These are phyloP conservation scores for Lepilemur septentrionalis DNA, from an alignment of 2,797 vertebrate genomes.

Conservation along the genomic window DNA sequence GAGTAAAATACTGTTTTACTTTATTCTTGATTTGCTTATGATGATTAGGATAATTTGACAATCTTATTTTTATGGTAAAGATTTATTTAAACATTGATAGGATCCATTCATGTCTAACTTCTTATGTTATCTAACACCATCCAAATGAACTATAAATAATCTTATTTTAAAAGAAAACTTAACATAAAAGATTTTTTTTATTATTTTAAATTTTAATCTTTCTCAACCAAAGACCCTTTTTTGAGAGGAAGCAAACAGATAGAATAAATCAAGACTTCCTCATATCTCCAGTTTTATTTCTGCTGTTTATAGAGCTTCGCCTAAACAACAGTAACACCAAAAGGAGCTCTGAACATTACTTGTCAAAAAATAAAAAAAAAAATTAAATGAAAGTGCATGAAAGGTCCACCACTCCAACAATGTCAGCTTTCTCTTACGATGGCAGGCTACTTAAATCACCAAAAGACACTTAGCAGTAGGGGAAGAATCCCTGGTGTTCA, in stretches of 20 bases:
- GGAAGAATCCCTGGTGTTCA: constrained; percentile 47
- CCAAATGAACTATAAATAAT: not conserved
- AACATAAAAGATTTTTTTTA: not conserved
- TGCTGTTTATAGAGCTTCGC: constrained; percentile 2
- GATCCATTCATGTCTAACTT: not conserved
- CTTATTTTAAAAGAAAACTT: not conserved
- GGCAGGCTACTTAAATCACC: constrained; percentile 41
- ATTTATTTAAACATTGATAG: not conserved
- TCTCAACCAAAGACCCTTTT: not conserved
- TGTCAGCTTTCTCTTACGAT: constrained; percentile 34
- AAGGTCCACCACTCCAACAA: not conserved
- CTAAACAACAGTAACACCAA: not conserved
- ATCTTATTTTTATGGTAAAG: not conserved
- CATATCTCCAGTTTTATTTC: not conserved
- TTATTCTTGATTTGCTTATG: not conserved
- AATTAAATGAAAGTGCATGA: constrained; percentile 14
- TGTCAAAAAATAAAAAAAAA: not conserved
- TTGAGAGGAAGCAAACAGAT: not conserved
- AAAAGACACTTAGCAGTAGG: constrained; percentile 20
- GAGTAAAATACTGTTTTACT: not conserved
- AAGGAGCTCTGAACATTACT: not conserved
- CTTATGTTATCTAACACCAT: not conserved
- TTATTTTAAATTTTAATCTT: not conserved
- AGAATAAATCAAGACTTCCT: not conserved
- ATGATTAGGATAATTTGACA: not conserved